phyloP scores from a whole-genome alignment of 2,888 invertebrate genomes.

The Petrophora chlorosata region DNA sequence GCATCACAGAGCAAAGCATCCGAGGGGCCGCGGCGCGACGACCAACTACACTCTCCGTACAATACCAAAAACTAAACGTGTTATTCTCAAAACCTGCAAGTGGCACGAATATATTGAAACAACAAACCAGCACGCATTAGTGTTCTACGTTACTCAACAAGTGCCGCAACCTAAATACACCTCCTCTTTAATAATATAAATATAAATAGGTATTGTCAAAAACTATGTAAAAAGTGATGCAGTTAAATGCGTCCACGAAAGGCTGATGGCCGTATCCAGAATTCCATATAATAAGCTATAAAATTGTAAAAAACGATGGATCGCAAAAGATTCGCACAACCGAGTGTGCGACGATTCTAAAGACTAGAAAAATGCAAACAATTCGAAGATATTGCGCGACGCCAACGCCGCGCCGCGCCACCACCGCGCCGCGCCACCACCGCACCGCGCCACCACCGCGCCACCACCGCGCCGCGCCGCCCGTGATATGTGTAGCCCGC shows the following conservation, averaged over 20 bases:
- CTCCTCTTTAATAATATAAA: conserved; percentile 41
- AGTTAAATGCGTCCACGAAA: conserved; percentile 55
- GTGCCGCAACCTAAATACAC: conserved; percentile 45
- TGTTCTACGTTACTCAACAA: conserved; percentile 36
- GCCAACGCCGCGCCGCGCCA: too few species aligned
- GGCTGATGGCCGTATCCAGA: conserved; percentile 42
- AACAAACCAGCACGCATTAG: conserved; percentile 42
- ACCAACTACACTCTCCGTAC: conserved; percentile 23
- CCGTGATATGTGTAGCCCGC: conserved; percentile 68
- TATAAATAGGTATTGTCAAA: conserved; percentile 36
- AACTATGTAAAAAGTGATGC: conserved; percentile 48
- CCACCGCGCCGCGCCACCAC: conserved; percentile 30
- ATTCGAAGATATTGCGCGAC: conserved; percentile 64
- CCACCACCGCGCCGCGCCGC: conserved; percentile 38
- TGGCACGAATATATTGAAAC: conserved; percentile 24
- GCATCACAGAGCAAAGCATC: conserved; percentile 80
- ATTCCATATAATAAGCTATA: conserved; percentile 47
- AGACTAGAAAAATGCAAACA: conserved; percentile 82
- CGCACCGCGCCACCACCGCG: conserved; percentile 48
- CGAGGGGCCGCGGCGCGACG: conserved; percentile 50
- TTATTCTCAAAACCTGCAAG: conserved; percentile 25
- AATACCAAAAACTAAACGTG: conserved; percentile 19
- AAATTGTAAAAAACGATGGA: conserved; percentile 52
- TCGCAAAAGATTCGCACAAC: conserved; percentile 53
- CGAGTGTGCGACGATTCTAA: conserved; percentile 61